Evolutionary conservation across 2,888 invertebrate species (phyloP).

Genomic region (Ischnus inquisitorius): DNA sequence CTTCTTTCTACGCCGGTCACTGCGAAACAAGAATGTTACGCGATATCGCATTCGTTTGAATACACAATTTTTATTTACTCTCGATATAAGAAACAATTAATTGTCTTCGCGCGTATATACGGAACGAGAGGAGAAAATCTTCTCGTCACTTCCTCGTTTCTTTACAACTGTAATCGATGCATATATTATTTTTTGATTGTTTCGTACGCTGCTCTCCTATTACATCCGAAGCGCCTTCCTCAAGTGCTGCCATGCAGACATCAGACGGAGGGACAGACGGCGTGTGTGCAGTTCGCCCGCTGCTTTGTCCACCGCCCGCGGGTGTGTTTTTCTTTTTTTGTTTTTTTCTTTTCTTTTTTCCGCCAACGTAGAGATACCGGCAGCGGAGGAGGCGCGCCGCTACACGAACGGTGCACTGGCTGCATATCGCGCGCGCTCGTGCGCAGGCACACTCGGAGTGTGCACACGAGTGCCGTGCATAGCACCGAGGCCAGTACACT

Average conservation of each 20-base stretch:
- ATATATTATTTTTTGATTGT: constrained; percentile 26
- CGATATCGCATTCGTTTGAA: too few species aligned
- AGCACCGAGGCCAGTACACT: constrained; percentile 3
- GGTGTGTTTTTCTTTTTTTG: constrained; percentile 49
- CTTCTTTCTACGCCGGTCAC: too few species aligned
- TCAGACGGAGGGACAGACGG: constrained; percentile 54
- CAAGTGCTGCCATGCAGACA: constrained; percentile 59
- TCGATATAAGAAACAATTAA: too few species aligned
- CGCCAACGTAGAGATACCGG: constrained; percentile 25
- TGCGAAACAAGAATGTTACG: too few species aligned
- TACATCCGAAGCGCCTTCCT: constrained; percentile 48
- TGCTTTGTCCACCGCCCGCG: constrained; percentile 59
- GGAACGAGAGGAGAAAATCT: constrained; percentile 41
- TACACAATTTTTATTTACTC: too few species aligned
- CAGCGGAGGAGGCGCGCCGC: constrained; percentile 23
- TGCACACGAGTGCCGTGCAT: constrained; percentile 53
- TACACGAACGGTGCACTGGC: constrained; percentile 4
- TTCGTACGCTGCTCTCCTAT: constrained; percentile 39
- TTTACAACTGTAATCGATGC: constrained; percentile 36
- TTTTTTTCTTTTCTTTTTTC: constrained; percentile 35
- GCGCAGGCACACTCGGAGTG: constrained; percentile 51
- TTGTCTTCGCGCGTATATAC: too few species aligned
- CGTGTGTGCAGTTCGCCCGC: constrained; percentile 39
- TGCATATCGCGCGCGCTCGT: constrained; percentile 25
- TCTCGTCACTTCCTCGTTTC: constrained; percentile 13